Evolutionary conservation across 2,888 invertebrate genomes (phyloP).

Genomic region (Cataglyphis altisquamis): DNA sequence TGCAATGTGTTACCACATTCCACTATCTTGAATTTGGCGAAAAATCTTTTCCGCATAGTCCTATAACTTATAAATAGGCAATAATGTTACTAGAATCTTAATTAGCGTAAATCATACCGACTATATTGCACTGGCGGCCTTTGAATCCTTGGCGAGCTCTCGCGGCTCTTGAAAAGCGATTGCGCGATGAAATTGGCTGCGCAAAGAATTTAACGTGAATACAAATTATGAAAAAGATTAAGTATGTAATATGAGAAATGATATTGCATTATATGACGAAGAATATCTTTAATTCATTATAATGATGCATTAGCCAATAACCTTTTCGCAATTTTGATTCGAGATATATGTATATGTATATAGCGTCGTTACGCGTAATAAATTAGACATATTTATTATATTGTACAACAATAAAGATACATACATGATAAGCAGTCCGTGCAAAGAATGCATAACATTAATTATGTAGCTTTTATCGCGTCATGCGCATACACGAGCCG

Average conservation of each 20-base stretch:
- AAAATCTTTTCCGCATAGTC: constrained; percentile 72
- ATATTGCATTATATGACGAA: not conserved
- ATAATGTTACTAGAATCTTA: constrained; percentile 85
- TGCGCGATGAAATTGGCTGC: not conserved
- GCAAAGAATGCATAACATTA: constrained; percentile 34
- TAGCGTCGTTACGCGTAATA: not conserved
- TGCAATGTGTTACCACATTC: constrained; percentile 70
- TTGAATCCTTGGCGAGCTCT: not conserved
- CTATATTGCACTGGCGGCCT: constrained; percentile 71
- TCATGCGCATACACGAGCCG: constrained; percentile 15
- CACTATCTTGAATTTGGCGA: constrained; percentile 74
- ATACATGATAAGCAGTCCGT: constrained; percentile 29
- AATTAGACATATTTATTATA: constrained; percentile 45
- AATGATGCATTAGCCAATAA: constrained; percentile 34
- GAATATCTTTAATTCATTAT: constrained; percentile 7
- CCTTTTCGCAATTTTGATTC: constrained; percentile 4
- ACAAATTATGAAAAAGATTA: not conserved
- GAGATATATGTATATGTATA: not conserved
- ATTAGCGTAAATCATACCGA: constrained; percentile 86
- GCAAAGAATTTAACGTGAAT: not conserved
- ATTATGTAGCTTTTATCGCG: constrained; percentile 40
- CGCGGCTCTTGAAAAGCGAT: constrained; percentile 6
- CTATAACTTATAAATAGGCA: constrained; percentile 83
- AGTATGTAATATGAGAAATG: not conserved
- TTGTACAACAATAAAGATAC: not conserved